Evolutionary conservation across 2,113 vertebrate genomes (phyloP), one percentile per base, ranked within the genome.

Genomic region (Prietella phreatophila): DNA sequence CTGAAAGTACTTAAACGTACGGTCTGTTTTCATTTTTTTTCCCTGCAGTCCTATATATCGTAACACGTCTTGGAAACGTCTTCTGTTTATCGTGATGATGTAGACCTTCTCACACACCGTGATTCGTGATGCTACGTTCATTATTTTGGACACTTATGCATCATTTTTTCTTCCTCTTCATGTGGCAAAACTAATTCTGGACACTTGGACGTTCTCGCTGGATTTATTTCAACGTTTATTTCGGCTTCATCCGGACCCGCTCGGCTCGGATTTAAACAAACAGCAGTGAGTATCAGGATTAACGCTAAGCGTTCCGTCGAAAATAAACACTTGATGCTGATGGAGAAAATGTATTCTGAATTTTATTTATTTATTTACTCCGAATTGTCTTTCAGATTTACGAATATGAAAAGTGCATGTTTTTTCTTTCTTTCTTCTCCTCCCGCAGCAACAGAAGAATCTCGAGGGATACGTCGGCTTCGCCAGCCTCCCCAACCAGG

Each of bases 401-500:
- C 3, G 30, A 69, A 69, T 47, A 33, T 69, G 67, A 69, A 36
- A 69, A 33, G 4, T 47, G 0, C 42, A 9, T 73, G 39, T 75
- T 0, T 6, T 47, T 47, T 47, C 4, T 7, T 47, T 47, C 7
- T 47, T 0, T 47, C 7, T 47, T 36, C 5, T 22, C 30, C 8
- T 10, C 20, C 92, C 84, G 88, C 93, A 99, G 98, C 98, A 99
- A 96, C 98, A 97, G 96, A 99, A 99, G 94, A 99, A 98, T 94
- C 97, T 99, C 95, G 98, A 99, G 95, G 98, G 97, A 95, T 99
- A 99, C 91, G 98, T 99, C 93, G 98, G 98, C 92, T 99, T 99
- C 95, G 98, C 98, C 90, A 99, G 98, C 95, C 98, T 99, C 87
- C 98, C 98, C 78, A 99, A 99, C 94, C 98, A 99, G 96, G 98